Evolutionary conservation across 2,113 vertebrate genomes (phyloP), one percentile per base, ranked within the genome.

Genomic region (Chaetura pelagica): DNA sequence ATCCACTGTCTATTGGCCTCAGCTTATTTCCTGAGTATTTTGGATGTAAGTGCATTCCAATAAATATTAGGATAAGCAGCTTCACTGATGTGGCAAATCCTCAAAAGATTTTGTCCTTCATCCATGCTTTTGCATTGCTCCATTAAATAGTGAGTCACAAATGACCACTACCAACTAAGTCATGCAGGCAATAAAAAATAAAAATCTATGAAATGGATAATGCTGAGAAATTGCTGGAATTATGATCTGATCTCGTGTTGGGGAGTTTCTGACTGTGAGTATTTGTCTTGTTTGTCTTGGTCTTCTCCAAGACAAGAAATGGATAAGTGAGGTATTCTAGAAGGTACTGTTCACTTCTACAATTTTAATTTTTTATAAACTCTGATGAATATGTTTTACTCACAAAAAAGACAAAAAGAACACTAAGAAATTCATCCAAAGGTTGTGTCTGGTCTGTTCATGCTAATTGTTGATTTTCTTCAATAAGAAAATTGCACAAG

Each of bases 1-100:
- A 2, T 8, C 10, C 17, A 23, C 4, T 13, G 1, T 32, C 0
- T 38, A 38, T 0, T 22, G 8, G 34, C 7, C 29, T 52, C 48
- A 17, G 16, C 5, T 80, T 57, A 52, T 24, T 82, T 12, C 17
- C 7, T 26, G 4, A 27, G 15, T 71, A 21, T 42, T 91, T 74
- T 82, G 11, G 16, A n/a, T 0, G 1, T 30, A 23, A 68, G 12
- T 20, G 3, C 6, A 35, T 83, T 73, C 30, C 12, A 64, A 35
- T 54, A 34, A 66, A 18, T 6, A 5, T 15, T 6, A 80, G 26
- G 15, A 5, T 44, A 74, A 58, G 2, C 4, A 26, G 55, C 20
- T 71, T 66, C 27, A 44, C 10, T 21, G 52, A 5, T 29, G 7
- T 4, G 15, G 61, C 46, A 78, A 89, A 81, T 42, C 4, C 7